These are phyloP conservation scores for Dascillus cervinus DNA, from an alignment of 2,888 invertebrate species.

Conservation along the genomic window DNA sequence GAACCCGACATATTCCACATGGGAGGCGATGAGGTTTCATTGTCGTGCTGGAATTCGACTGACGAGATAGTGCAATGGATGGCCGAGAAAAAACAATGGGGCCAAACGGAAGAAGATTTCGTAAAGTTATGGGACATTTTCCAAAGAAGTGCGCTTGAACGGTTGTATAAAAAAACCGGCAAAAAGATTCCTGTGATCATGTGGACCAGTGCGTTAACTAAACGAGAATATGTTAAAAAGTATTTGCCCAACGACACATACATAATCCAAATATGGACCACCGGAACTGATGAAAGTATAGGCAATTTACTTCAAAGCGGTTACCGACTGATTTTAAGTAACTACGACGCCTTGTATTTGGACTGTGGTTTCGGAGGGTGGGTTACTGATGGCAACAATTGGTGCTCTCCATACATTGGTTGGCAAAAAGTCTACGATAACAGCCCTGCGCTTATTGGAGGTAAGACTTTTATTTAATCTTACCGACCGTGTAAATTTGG, in stretches of 20 bases:
- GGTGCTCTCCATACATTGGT: conserved; percentile 86
- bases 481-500: too few relatives aligned
- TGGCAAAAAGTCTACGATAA: conserved; percentile 85
- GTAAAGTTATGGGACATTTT: conserved; percentile 68
- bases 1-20: conserved; percentile 75
- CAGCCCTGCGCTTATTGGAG: conserved; percentile 55
- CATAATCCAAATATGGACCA: conserved; percentile 80
- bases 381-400: conserved; percentile 75
- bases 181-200: conserved; percentile 57
- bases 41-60: conserved; percentile 71
- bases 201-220: conserved; percentile 78
- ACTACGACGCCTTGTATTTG: conserved; percentile 79
- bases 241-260: conserved; percentile 66
- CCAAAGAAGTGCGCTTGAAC: conserved; percentile 58
- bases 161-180: conserved; percentile 46
- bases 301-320: conserved; percentile 61
- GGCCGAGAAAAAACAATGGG: conserved; percentile 52
- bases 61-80: conserved; percentile 61
- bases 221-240: conserved; percentile 53
- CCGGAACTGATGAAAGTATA: conserved; percentile 55
- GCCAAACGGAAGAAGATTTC: conserved; percentile 45
- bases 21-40: conserved; percentile 75
- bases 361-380: conserved; percentile 82
- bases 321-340: conserved; percentile 72
- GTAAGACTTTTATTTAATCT: conserved; percentile 26